Evolutionary conservation across 2,113 vertebrate species (phyloP), one percentile per base, ranked within the genome.

Genomic region (Ptychochromis oligacanthus): DNA sequence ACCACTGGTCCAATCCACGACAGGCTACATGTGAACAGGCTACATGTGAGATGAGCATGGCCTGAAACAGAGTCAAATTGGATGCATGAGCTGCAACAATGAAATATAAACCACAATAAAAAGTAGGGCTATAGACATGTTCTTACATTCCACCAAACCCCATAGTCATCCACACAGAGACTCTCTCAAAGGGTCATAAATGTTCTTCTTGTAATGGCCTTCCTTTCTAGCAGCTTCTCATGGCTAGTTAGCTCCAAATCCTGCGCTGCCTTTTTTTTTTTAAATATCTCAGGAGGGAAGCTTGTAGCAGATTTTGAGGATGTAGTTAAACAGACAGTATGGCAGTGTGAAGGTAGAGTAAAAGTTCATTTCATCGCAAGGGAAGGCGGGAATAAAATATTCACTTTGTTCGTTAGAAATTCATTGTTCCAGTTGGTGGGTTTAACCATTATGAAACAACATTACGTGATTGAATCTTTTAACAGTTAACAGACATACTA

Each of bases 161-260:
- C 28, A 24, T 38, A 24, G 15, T 11, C 26, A 59, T 59, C 75
- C 49, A 77, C 74, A 49, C 61, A 52, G 26, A 20, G 24, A 43
- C 60, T 56, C 58, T 56, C 49, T 62, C 40, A 75, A 54, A 40
- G 31, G 34, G 46, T 26, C 59, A 64, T 43, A 56, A 82, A 82
- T 64, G n/a, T 31, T 38, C 59, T 77, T 36, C 17, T 36, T 56
- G 38, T 46, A 40, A 65, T 57, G 72, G 49, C 7, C 46, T 34
- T 20, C 4, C 38, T 18, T 67, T 78, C 55, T 13, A 34, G 75
- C 15, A 65, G 40, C 40, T 13, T 59, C 40, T 58, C 72, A 49
- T 24, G 36, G 54, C n/a, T 31, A 20, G 31, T 72, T 61, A 72
- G 31, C 56, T 18, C 13, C 49, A 17, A 31, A 43, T 74, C 56